These are phyloP conservation scores for Phengaris arion DNA, from an alignment of 2,888 invertebrate genomes.

Conservation along the genomic window DNA sequence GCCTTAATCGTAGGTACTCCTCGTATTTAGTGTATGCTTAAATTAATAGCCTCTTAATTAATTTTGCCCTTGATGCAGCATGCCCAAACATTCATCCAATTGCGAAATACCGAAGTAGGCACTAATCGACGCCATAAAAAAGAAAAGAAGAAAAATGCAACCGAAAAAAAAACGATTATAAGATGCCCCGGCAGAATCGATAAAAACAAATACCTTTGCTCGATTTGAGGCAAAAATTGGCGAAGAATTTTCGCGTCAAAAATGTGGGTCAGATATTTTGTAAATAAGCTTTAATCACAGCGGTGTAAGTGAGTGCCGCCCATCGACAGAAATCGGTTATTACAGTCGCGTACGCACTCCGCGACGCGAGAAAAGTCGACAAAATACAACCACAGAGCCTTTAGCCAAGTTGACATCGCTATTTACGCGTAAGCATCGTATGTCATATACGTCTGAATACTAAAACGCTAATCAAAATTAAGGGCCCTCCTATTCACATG, in stretches of 20 bases:
- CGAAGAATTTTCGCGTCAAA: conserved; percentile 14
- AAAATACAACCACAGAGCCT: no score
- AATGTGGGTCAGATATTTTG: conserved; percentile 18
- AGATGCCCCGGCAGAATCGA: neutral
- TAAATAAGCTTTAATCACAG: conserved; percentile 14
- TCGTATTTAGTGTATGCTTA: no score
- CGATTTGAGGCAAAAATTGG: conserved; percentile 13
- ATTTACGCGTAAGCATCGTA: no score
- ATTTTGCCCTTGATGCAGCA: no score
- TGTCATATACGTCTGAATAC: no score
- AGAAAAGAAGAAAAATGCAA: neutral
- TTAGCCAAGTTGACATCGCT: no score
- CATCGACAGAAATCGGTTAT: conserved; percentile 28
- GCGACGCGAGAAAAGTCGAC: neutral
- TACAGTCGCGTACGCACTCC: neutral
- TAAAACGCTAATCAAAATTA: no score
- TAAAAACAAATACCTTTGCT: conserved; percentile 6
- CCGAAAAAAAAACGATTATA: neutral
- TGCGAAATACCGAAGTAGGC: no score
- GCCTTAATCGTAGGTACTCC: no score
- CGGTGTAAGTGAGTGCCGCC: neutral
- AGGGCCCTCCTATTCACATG: no score
- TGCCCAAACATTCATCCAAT: no score
- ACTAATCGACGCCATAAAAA: neutral
- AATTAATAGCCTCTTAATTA: no score